Evolutionary conservation across 2,888 invertebrate genomes (phyloP), one percentile per base, ranked within the genome.

Genomic region (Chymomyza caudatula): DNA sequence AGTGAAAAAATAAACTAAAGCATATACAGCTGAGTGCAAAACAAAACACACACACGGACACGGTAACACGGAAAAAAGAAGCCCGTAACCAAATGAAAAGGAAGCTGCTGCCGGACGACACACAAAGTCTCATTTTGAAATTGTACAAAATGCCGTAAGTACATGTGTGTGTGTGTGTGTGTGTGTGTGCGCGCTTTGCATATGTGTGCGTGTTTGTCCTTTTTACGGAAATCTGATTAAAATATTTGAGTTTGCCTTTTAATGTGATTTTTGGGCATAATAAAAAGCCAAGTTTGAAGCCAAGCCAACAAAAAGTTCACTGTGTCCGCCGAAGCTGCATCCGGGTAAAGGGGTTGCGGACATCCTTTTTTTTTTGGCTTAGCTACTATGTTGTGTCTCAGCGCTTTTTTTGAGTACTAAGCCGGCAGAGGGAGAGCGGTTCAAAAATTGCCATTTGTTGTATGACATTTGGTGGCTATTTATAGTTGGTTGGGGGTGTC

Each of bases 221-320:
- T 78, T 76, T 79, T 82, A 76, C 77, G 83, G 81, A 88, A 89
- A 88, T 88, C 88, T 88, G 89, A 88, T 88, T 88, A 88, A 88
- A 88, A 88, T 87, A 87, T 88, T 88, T 88, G 86, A 89, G 87
- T 84, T 88, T 87, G 88, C 87, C 86, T 88, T 87, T 88, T 89
- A 89, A 88, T 89, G 88, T 88, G 88, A 88, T 88, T 88, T 88
- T 85, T 88, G 85, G 85, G 83, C 87, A 87, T 85, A 86, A 85
- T 85, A 84, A 83, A 83, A 86, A 86, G 80, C 80, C 67, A 66
- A 81, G 70, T 73, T 80, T 65, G 61, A 60, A 69, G 65, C 72
- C 68, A 25, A 51, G 20, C 51, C 13, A 17, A 51, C 51, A 47
- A 47, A 47, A 47, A 47, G 47, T 47, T 47, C 47, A 47, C 25